phyloP scores from a whole-genome alignment of 2,797 vertebrate species.

The Sebastes dallii region DNA sequence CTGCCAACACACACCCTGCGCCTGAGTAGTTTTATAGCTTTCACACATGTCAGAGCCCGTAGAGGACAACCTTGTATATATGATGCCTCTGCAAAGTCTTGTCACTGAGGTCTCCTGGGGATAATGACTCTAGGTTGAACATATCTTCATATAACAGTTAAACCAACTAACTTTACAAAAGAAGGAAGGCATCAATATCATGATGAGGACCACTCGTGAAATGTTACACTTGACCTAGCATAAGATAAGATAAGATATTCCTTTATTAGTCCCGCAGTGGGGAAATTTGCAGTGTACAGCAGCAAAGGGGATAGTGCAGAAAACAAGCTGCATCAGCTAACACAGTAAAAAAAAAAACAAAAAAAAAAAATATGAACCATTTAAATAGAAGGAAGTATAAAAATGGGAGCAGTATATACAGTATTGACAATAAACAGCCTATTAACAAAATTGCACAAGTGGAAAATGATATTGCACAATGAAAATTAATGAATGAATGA shows the following conservation, averaged over 20 bases:
- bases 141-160: background rate
- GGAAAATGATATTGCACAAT: too few species aligned
- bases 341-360: too few species aligned
- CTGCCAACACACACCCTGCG: background rate
- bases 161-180: background rate
- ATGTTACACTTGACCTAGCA: background rate
- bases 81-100: background rate
- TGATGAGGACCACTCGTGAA: background rate
- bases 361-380: too few species aligned
- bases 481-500: too few species aligned
- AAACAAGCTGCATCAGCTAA: fast-evolving
- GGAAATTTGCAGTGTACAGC: too few species aligned
- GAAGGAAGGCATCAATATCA: background rate
- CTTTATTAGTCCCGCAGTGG: too few species aligned
- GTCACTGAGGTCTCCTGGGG: background rate
- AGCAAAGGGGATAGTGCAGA: too few species aligned
- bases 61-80: background rate
- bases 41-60: background rate
- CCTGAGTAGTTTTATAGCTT: conserved; percentile 17
- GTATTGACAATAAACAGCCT: too few species aligned
- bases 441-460: too few species aligned
- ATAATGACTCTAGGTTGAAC: background rate
- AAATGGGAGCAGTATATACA: too few species aligned
- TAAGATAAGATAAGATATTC: too few species aligned
- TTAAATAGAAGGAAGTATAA: too few species aligned